Conservation (phyloP, 2,888 invertebrate species). For the Microctonus aethiopoides region DNA sequence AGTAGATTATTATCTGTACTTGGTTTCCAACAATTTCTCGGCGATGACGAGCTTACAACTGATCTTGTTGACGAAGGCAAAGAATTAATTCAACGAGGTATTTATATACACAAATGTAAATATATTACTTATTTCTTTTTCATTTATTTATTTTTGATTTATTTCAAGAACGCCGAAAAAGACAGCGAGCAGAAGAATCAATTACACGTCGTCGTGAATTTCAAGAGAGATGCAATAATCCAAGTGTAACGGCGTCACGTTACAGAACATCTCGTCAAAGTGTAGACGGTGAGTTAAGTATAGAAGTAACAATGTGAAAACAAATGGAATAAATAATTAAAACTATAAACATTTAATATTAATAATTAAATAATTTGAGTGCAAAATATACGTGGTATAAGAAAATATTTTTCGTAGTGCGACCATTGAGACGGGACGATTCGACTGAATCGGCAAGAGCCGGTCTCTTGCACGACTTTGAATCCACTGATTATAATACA, state of each 20-base stretch:
- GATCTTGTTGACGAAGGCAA: slow-evolving; percentile 95
- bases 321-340: neutral
- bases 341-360: neutral
- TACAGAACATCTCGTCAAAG: slow-evolving; percentile 66
- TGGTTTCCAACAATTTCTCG: slow-evolving; percentile 97
- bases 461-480: slow-evolving; percentile 82
- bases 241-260: slow-evolving; percentile 60
- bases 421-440: slow-evolving; percentile 70
- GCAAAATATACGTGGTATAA: neutral
- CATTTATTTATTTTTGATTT: neutral
- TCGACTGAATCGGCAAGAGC: slow-evolving; percentile 79
- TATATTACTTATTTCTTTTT: neutral
- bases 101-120: neutral
- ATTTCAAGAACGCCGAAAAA: slow-evolving; percentile 78
- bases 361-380: neutral
- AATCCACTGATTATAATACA: slow-evolving; percentile 77
- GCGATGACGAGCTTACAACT: slow-evolving; percentile 91
- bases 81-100: slow-evolving; percentile 90
- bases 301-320: slow-evolving; percentile 29
- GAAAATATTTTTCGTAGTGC: slow-evolving; percentile 61
- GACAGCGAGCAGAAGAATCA: slow-evolving; percentile 85
- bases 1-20: slow-evolving; percentile 88
- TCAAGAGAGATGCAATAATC: slow-evolving; percentile 73
- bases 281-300: slow-evolving; percentile 65
- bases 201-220: slow-evolving; percentile 79